These are phyloP conservation scores for Spodoptera frugiperda DNA, from an alignment of 1,140 invertebrate species.

Conservation along the genomic window DNA sequence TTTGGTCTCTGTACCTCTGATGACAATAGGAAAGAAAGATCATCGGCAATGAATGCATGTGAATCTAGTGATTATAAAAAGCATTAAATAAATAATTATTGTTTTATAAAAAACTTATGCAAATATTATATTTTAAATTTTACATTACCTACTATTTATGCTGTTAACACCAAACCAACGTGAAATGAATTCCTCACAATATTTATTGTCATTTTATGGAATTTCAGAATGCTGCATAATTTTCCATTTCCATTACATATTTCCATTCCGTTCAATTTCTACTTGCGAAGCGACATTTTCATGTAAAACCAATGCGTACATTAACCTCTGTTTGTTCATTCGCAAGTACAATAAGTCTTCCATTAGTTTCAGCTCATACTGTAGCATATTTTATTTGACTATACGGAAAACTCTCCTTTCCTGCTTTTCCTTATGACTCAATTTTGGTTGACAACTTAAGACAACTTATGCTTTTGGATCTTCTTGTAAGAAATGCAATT, in stretches of 20 bases:
- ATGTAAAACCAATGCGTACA: slow-evolving; percentile 45
- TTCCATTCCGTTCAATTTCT: slow-evolving; percentile 11
- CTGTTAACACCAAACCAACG: too few species aligned
- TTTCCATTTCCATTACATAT: slow-evolving; percentile 17
- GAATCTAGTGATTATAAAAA: too few species aligned
- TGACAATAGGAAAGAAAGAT: too few species aligned
- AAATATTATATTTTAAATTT: too few species aligned
- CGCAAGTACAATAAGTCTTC: slow-evolving; percentile 60
- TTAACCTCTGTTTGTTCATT: slow-evolving; percentile 56
- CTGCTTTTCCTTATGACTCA: slow-evolving; percentile 7
- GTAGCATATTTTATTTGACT: neutral
- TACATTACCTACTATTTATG: too few species aligned
- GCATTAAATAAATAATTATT: neutral
- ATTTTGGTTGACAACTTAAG: neutral
- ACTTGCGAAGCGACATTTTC: slow-evolving; percentile 30
- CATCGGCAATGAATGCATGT: too few species aligned
- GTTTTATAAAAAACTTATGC: neutral
- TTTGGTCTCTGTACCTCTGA: too few species aligned
- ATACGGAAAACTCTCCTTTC: slow-evolving; percentile 17
- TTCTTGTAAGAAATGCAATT: neutral
- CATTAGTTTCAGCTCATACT: slow-evolving; percentile 57
- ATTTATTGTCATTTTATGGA: neutral
- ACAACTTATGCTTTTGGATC: neutral
- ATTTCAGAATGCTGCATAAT: slow-evolving; percentile 19
- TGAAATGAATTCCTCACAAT: neutral